Evolutionary conservation across 2,888 invertebrate genomes (phyloP), one percentile per base, ranked within the genome.

Genomic region (Leptinotarsa juncta): DNA sequence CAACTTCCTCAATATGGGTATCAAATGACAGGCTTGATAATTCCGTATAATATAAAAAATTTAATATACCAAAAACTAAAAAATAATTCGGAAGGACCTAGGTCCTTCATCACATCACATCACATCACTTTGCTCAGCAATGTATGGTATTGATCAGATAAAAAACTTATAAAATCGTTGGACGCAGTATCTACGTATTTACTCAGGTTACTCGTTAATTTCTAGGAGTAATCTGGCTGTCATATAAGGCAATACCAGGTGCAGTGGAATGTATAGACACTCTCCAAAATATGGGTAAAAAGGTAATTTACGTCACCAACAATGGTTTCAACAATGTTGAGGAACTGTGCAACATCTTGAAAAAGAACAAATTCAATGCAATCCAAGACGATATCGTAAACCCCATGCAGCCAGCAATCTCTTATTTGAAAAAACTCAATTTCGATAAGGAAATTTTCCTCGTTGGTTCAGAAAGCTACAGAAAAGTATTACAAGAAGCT

Each of bases 201-300:
- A 32, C 7, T 32, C 32, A 32, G 32, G 7, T 32, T 32, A 32
- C 32, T 32, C 32, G 32, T 32, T 32, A 32, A 32, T 50, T 16
- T 50, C 16, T 82, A 92, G 92, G 92, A 73, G 92, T 92, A 0
- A 82, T 92, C 76, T 91, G 91, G 88, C 67, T 74, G 16, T 69
- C 83, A 2, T 81, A 79, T 50, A 71, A 79, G 0, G 86, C 89
- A 0, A 80, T 91, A 14, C 87, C 88, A 15, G 90, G 89, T 0
- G 86, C 88, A 0, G 86, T 88, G 0, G 88, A 90, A 3, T 88
- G 90, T 75, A 85, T 91, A 65, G 84, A 84, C 4, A 83, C 87
- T 51, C 88, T 91, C 75, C 86, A 89, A 77, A 84, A 87, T 67
- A 82, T 88, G 15, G 90, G 90, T 0, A 92, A 92, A 80, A 87